These are phyloP conservation scores for Pammene aurita DNA, from an alignment of 2,888 invertebrate species.

Conservation along the genomic window DNA sequence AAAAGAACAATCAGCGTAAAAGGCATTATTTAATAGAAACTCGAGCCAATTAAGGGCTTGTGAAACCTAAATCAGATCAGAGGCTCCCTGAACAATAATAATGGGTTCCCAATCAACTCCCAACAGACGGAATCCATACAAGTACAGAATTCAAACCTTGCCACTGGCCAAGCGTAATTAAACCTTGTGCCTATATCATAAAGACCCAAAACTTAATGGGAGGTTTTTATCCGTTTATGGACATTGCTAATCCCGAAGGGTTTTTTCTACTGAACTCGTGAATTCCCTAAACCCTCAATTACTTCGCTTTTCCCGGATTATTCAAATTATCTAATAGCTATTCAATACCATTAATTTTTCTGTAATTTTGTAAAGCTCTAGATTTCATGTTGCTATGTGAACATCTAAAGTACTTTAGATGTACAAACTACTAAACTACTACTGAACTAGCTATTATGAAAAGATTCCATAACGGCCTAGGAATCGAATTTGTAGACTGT, in stretches of 20 bases:
- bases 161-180: background rate
- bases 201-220: background rate
- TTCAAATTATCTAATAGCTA: slow-evolving; percentile 13
- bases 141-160: background rate
- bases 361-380: background rate
- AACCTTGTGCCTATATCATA: background rate
- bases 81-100: background rate
- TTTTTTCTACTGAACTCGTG: slow-evolving; percentile 12
- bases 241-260: slow-evolving; percentile 7
- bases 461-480: too few relatives aligned
- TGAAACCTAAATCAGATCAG: background rate
- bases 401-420: background rate
- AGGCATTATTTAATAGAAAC: too few relatives aligned
- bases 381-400: background rate
- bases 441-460: too few relatives aligned
- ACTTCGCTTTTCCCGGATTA: slow-evolving; percentile 42
- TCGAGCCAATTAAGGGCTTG: background rate
- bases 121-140: background rate
- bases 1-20: too few relatives aligned
- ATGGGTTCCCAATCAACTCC: slow-evolving; percentile 2
- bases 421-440: too few relatives aligned
- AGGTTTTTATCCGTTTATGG: background rate
- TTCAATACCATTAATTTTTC: slow-evolving; percentile 8
- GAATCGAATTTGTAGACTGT: too few relatives aligned
- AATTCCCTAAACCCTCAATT: slow-evolving; percentile 46